Evolutionary conservation across 2,113 vertebrate genomes (phyloP).

Genomic region (Notechis scutatus): DNA sequence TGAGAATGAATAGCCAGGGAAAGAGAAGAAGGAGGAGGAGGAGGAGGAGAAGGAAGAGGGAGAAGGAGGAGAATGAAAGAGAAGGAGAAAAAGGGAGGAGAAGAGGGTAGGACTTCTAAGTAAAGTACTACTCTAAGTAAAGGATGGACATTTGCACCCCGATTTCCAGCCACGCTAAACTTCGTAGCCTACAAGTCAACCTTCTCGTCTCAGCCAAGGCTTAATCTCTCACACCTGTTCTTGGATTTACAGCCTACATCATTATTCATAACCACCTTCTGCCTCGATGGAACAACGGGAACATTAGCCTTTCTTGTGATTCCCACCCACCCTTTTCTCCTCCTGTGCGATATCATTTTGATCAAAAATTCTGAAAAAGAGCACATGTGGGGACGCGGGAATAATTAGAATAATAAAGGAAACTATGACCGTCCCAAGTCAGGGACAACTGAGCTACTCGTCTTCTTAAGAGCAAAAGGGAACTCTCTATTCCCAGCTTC

Average conservation of each 20-base stretch:
- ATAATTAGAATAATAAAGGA: not conserved
- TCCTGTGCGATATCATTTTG: not conserved
- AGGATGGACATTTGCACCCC: not conserved
- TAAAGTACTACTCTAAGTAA: not conserved
- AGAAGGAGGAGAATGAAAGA: no score
- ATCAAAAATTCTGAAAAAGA: not conserved
- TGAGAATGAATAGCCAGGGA: no score
- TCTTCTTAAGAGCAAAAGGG: not conserved
- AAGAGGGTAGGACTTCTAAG: not conserved
- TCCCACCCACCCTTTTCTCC: not conserved
- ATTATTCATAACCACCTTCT: not conserved
- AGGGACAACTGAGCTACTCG: not conserved
- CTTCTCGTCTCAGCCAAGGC: not conserved
- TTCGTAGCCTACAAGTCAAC: no score
- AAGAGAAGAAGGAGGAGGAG: rapidly evolving
- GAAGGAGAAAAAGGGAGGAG: not conserved
- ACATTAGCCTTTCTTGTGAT: not conserved
- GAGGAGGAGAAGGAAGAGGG: rapidly evolving
- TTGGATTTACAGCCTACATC: not conserved
- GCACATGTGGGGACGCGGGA: not conserved
- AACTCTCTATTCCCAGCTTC: not conserved
- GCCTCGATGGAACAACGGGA: not conserved
- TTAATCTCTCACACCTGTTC: no score
- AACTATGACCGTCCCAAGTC: not conserved
- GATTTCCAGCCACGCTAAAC: not conserved